Base-by-base conservation (phyloP, 2,113 vertebrate species). In the Ammodytes dubius region DNA sequence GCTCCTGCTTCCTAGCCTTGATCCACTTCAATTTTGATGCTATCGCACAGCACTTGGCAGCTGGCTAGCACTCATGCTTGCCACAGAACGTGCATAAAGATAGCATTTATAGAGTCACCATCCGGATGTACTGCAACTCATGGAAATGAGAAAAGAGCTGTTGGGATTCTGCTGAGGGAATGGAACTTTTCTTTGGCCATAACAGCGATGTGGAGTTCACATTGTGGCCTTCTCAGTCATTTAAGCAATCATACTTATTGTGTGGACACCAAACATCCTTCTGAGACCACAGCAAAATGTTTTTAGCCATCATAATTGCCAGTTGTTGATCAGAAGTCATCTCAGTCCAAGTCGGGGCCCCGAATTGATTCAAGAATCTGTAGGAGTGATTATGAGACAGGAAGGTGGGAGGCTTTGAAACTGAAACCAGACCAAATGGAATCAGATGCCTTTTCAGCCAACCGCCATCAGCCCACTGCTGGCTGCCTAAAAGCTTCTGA, bases 391-490 rank as follows among this genome's bases (percentile, higher is more conserved):
- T 85, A 81, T 84, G 84, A 88, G 91, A 91, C 88, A 93, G 89
- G 92, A 90, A 94, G 91, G 93, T 93, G 90, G 91, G 92, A 90
- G 91, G 90, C 87, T 89, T 74, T 87, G 92, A 93, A 92, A 93
- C 85, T 81, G 92, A 94, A 93, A 94, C 89, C 82, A 81, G 81
- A 89, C 85, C 88, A 87, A 87, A 88, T 92, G 92, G 91, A 92
- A 87, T 91, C 87, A 87, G 79, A 91, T 85, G 88, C 85, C 79
- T 73, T 85, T 82, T 78, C 80, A 91, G 89, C 88, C 89, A 91
- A 91, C 92, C 42, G 71, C 89, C 87, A 53, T 87, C 90, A 65
- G 81, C 87, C 93, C 77, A 88, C 90, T 74, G 77, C 83, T 73
- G 82, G 76, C 90, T 87, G 86, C 84, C 76, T 78, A 71, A 86